These are phyloP conservation scores for Heliothis peltigera DNA, from an alignment of 2,888 invertebrate species.

Conservation along the genomic window DNA sequence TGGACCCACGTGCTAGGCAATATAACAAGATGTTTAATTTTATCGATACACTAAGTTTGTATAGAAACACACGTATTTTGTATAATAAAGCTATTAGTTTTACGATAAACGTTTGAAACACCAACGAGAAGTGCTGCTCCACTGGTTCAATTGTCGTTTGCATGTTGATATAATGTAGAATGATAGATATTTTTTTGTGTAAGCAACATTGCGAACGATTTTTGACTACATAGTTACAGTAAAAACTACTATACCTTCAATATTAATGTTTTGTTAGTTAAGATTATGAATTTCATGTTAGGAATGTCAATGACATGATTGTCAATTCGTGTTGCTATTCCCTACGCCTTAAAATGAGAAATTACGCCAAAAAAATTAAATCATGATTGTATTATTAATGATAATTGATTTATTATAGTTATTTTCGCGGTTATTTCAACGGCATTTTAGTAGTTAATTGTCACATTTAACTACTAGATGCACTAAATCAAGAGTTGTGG, in stretches of 20 bases:
- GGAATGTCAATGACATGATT: neutral
- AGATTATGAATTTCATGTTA: neutral
- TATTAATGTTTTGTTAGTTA: constrained; percentile 2
- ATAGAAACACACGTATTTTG: constrained; percentile 79
- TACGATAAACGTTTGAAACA: constrained; percentile 57
- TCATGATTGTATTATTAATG: constrained; percentile 42
- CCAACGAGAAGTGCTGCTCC: constrained; percentile 64
- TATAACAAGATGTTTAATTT: constrained; percentile 56
- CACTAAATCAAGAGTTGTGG: constrained; percentile 52
- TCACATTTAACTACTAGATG: constrained; percentile 18
- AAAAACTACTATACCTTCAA: neutral
- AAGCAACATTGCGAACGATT: constrained; percentile 39
- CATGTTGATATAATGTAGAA: constrained; percentile 40
- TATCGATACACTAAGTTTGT: constrained; percentile 72
- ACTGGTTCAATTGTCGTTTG: constrained; percentile 53
- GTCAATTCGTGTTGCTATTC: constrained; percentile 11
- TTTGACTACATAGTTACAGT: constrained; percentile 11
- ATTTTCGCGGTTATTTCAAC: constrained; percentile 15
- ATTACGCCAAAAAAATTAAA: constrained; percentile 42
- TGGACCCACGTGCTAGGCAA: constrained; percentile 51
- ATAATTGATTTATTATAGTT: constrained; percentile 16
- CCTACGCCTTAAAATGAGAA: constrained; percentile 21
- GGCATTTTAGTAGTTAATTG: constrained; percentile 2
- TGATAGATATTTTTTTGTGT: constrained; percentile 50
- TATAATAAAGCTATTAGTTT: constrained; percentile 75